Evolutionary conservation across 2,113 vertebrate genomes (phyloP), one percentile per base, ranked within the genome.

Genomic region (Plotosus lineatus): DNA sequence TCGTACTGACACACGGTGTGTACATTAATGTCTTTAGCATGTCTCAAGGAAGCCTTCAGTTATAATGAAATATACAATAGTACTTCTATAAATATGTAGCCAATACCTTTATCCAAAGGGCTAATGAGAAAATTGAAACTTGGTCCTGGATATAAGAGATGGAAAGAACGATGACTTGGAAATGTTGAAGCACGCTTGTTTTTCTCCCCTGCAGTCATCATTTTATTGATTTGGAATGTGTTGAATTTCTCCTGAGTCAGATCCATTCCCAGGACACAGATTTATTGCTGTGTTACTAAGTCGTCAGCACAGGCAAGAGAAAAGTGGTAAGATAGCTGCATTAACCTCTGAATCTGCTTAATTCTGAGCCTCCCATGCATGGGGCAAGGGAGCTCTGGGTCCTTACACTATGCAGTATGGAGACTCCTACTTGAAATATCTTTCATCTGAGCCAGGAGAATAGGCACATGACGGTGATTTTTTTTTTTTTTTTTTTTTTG

Each of bases 61-160:
- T 88, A 87, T 80, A 89, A 92, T 93, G 85, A 93, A 93, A 92
- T 89, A 92, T 93, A 89, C 82, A 94, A 26, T 38, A 86, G 87
- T 38, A 42, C 68, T 88, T 91, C 92, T 92, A 94, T 92, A 92
- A 93, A 93, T 93, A 92, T 88, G 75, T 84, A 80, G 36, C 75
- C 80, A 85, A 85, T 90, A 88, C 88, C 87, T 92, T 92, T 86
- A 92, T 91, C 88, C 89, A 84, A 87, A 88, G 84, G 81, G 83
- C 86, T 53, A 84, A 71, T 61, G 79, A 69, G 77, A 89, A 85
- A 82, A 83, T 80, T 75, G 55, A 76, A 73, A 42, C 83, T 79
- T 48, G 69, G 26, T 46, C 26, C 26, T 72, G 58, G 65, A 82
- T 82, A 72, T n/a, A 58, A 21, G 6, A 75, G 55, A 3, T 38